Evolutionary conservation across 2,113 vertebrate species (phyloP).

Genomic region (Barbus barbus): DNA sequence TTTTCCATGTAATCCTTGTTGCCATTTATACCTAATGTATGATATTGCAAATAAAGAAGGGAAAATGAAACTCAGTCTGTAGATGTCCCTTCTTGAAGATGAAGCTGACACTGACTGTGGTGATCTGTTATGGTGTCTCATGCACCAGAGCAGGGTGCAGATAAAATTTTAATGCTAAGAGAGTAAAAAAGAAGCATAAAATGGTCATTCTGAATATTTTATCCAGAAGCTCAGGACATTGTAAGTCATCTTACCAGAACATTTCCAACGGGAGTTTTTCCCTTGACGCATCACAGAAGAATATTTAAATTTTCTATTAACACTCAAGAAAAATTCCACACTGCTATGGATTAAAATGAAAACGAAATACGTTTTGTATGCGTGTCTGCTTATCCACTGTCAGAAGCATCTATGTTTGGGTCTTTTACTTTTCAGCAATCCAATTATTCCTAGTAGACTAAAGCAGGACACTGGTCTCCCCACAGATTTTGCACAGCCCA

Average conservation of each 20-base stretch:
- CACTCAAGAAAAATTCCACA: background rate
- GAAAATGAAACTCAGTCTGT: slow-evolving; percentile 18
- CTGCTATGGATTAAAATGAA: background rate
- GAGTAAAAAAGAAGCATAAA: slow-evolving; percentile 45
- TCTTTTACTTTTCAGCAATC: background rate
- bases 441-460: background rate
- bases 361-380: background rate
- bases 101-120: background rate
- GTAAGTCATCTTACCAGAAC: no score
- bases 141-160: slow-evolving; percentile 1
- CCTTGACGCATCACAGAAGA: background rate
- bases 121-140: background rate
- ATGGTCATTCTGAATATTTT: slow-evolving; percentile 50
- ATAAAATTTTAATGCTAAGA: no score
- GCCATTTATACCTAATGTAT: slow-evolving; percentile 80
- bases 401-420: background rate
- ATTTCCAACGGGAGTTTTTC: background rate
- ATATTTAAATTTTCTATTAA: background rate
- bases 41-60: slow-evolving; percentile 76
- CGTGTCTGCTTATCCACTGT: background rate
- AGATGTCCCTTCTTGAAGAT: slow-evolving; percentile 1
- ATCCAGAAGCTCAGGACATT: background rate
- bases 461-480: background rate
- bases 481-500: background rate
- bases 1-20: slow-evolving; percentile 71